Evolutionary conservation across 1,140 invertebrate species (phyloP).

Genomic region (Zaprionus camerounensis): DNA sequence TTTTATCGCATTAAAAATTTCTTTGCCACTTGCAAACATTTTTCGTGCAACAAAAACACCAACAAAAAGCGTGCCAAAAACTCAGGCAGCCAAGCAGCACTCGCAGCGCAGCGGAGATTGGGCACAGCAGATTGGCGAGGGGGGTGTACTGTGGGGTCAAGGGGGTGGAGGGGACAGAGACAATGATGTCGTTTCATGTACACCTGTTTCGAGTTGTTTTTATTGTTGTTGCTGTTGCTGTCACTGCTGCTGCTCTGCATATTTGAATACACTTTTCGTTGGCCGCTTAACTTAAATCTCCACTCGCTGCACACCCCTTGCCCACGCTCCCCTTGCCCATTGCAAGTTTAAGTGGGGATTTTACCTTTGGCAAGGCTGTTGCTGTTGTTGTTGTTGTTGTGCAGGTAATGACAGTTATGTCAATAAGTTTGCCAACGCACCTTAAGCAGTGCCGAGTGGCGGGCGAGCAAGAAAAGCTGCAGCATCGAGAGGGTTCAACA

Average conservation of each 20-base stretch:
- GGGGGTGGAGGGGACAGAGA: constrained; percentile 32
- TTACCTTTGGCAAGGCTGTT: constrained; percentile 50
- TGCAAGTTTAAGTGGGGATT: constrained; percentile 56
- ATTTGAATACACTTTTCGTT: constrained; percentile 81
- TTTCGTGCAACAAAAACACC: constrained; percentile 56
- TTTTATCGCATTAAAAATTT: constrained; percentile 83
- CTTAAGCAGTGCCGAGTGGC: constrained; percentile 29
- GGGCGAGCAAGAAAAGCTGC: not conserved
- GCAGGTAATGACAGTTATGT: constrained; percentile 82
- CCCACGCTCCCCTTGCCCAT: constrained; percentile 1
- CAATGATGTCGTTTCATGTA: constrained; percentile 80
- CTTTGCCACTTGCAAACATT: constrained; percentile 68
- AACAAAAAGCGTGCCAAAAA: constrained; percentile 70
- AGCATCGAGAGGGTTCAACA: not conserved
- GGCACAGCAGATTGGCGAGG: constrained; percentile 11
- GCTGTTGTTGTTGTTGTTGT: constrained; percentile 41
- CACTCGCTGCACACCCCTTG: constrained; percentile 15
- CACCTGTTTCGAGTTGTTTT: constrained; percentile 80
- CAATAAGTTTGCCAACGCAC: constrained; percentile 68
- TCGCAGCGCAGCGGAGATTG: constrained; percentile 35
- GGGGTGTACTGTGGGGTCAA: not conserved
- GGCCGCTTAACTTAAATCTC: constrained; percentile 81
- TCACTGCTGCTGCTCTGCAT: constrained; percentile 59
- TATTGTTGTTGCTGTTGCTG: constrained; percentile 50
- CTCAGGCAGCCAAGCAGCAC: constrained; percentile 52